Conservation (phyloP, 2,797 vertebrate species). For the Sorex maritimensis region DNA sequence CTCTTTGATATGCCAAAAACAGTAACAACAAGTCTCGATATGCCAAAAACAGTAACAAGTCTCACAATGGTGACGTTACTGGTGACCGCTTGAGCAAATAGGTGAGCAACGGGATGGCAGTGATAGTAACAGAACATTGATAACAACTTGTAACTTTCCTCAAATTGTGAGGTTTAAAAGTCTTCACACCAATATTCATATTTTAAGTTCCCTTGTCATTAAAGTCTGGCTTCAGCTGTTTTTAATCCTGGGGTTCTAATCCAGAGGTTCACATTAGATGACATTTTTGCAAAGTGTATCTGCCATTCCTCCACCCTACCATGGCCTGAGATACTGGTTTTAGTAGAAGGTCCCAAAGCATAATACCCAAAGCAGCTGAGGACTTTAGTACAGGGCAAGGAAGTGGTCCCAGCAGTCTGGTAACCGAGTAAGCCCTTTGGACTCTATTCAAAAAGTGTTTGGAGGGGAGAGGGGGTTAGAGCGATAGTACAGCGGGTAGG, state of each 20-base stretch:
- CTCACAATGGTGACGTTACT: too few relatives aligned
- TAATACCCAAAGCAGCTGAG: neutral
- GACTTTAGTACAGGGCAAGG: neutral
- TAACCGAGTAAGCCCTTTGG: rapidly evolving
- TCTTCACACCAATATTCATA: too few relatives aligned
- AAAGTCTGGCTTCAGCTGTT: neutral
- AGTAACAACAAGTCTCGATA: too few relatives aligned
- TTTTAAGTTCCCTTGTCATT: neutral
- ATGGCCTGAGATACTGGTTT: neutral
- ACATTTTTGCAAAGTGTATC: neutral
- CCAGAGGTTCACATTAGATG: neutral
- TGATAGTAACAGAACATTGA: neutral
- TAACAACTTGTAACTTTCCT: neutral
- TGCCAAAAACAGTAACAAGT: too few relatives aligned
- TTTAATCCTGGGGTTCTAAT: neutral
- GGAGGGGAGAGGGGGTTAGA: too few relatives aligned
- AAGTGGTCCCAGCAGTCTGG: neutral
- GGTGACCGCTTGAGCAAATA: too few relatives aligned
- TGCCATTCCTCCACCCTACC: rapidly evolving
- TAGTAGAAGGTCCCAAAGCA: neutral
- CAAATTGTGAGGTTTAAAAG: neutral
- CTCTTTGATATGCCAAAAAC: too few relatives aligned
- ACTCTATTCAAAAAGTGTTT: neutral
- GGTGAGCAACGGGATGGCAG: too few relatives aligned
- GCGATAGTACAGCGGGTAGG: too few relatives aligned